Conservation (phyloP, 2,113 vertebrate genomes). For the Lonchura striata region DNA sequence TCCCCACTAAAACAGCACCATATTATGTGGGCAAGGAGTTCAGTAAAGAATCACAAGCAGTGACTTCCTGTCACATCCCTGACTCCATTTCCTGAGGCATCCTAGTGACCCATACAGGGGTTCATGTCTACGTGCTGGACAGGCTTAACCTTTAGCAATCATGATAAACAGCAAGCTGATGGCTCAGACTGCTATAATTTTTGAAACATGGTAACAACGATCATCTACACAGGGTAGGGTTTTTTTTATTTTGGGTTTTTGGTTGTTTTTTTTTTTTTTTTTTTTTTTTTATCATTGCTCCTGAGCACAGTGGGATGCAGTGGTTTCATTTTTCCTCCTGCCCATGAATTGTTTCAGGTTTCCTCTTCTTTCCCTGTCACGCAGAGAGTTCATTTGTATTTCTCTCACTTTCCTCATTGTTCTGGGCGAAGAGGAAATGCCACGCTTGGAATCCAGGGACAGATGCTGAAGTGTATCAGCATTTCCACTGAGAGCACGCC, state of each 20-base stretch:
- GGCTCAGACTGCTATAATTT: background rate
- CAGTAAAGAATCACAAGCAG: background rate
- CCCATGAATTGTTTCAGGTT: conserved; percentile 39
- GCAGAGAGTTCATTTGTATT: conserved; percentile 47
- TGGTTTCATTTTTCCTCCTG: conserved; percentile 5
- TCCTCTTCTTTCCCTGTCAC: conserved; percentile 23
- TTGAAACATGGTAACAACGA: background rate
- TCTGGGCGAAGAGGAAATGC: conserved; percentile 60
- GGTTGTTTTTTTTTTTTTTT: background rate
- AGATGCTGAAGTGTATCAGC: conserved; percentile 7
- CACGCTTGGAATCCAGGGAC: background rate
- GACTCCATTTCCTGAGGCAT: background rate
- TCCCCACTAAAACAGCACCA: background rate
- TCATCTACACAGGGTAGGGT: background rate
- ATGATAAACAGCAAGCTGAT: background rate
- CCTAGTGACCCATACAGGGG: background rate
- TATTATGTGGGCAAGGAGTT: background rate
- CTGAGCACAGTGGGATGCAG: background rate
- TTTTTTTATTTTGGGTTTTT: background rate
- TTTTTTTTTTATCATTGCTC: background rate
- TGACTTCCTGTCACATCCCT: background rate
- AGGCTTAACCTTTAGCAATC: background rate
- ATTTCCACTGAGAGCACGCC: conserved; percentile 2
- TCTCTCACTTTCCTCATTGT: conserved; percentile 68
- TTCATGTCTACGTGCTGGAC: background rate